A percentile compares a stretch with the other conserved stretches of the same genome.
phyloP scores from a whole-genome alignment of 2,797 vertebrate species.

The Falco berigora region DNA sequence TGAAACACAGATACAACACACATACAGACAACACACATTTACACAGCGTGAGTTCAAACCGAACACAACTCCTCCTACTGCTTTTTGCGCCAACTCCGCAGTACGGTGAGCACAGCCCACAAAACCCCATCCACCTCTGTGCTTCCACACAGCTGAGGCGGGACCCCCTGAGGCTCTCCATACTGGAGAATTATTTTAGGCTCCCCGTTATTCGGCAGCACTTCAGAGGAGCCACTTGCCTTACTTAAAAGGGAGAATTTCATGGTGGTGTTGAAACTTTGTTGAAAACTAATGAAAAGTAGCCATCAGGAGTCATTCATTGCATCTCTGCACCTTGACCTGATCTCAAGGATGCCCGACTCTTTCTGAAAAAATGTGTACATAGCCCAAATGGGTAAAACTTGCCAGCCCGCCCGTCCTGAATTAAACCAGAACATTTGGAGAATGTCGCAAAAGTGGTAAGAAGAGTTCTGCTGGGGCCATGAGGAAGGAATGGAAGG shows the following conservation, averaged over 20 bases:
- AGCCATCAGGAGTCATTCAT: neutral
- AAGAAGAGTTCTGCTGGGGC: slow-evolving; percentile 56
- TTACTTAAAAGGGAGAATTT: neutral
- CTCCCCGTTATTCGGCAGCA: neutral
- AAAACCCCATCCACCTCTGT: neutral
- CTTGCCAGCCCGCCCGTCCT: neutral
- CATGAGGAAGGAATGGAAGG: neutral
- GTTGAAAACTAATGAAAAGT: neutral
- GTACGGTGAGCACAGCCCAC: neutral
- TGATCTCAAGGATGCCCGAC: neutral
- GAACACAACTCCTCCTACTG: slow-evolving; percentile 59
- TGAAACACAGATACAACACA: slow-evolving; percentile 25
- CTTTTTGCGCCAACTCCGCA: neutral
- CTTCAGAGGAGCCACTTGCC: neutral
- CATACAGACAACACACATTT: neutral
- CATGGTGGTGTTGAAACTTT: neutral
- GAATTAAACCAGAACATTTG: neutral
- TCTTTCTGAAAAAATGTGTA: neutral
- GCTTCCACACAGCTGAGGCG: neutral
- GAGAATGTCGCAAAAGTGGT: neutral
- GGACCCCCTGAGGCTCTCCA: neutral
- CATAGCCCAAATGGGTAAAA: neutral
- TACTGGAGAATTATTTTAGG: neutral
- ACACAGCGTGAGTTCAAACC: neutral
- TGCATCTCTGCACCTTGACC: neutral